Evolutionary conservation across 2,113 vertebrate species (phyloP), one percentile per base, ranked within the genome.

Genomic region (Thryonomys swinderianus): DNA sequence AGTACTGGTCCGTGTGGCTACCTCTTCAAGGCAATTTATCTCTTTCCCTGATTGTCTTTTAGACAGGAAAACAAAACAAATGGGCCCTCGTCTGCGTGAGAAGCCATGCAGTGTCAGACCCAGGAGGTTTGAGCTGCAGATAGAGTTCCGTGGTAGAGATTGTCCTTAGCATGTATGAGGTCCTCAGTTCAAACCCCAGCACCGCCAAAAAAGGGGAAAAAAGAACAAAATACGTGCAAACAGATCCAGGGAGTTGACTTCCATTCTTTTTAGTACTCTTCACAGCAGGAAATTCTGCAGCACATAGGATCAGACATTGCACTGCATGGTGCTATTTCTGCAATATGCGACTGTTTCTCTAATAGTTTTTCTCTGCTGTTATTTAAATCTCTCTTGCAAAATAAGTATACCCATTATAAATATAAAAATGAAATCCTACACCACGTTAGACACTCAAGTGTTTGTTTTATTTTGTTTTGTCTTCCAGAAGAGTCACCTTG

Each of bases 391-490:
- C 61, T 96, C 51, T 55, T 18, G 91, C 21, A 91, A 92, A 92
- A 69, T 69, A 76, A 93, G 16, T 85, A 78, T 20, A 57, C 7
- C 21, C 18, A 84, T 89, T 95, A 91, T 79, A 66, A 79, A 97
- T 95, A 91, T 79, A 66, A 79, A 97, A 96, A 85, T 85, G 20
- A 83, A 94, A 89, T 45, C 34, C 79, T 73, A 42, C 2, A 57
- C 20, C 64, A 80, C 34, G 2, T 89, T 83, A 87, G 62, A 80
- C 9, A 37, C 7, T 59, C 40, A 78, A 76, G 13, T 5, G 73
- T 51, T 73, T 45, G 55, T 64, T 94, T 91, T 37, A 55, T 91
- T 95, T 95, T 93, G 14, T 92, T 93, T 96, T 97, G 64, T 93
- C 92, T 95, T 96, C 71, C 57, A 94, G 76, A 79, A 90, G 0